These are phyloP conservation scores for Arge pagana DNA, from an alignment of 2,888 invertebrate species.

Conservation along the genomic window DNA sequence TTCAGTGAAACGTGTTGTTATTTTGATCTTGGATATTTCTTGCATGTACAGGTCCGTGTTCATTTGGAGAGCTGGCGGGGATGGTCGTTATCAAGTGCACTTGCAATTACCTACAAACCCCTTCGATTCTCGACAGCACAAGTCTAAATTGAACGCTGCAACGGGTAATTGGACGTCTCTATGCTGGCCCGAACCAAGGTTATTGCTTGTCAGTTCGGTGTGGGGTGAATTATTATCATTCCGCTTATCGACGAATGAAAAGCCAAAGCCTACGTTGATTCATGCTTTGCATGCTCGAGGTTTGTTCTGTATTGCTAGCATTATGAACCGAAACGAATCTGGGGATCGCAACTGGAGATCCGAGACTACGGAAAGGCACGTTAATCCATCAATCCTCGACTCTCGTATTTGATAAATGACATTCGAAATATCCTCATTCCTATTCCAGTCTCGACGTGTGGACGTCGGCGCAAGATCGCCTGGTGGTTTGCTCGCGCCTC, in stretches of 20 bases:
- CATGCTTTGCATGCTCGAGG: slow-evolving; percentile 57
- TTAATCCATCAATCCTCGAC: neutral
- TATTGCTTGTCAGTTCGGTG: slow-evolving; percentile 63
- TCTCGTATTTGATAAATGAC: neutral
- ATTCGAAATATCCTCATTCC: no score
- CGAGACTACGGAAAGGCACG: neutral
- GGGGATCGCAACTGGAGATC: slow-evolving; percentile 32
- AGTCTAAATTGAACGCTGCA: slow-evolving; percentile 37
- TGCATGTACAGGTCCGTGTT: slow-evolving; percentile 62
- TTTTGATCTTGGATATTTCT: slow-evolving; percentile 10
- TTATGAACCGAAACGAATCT: slow-evolving; percentile 45
- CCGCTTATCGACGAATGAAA: slow-evolving; percentile 59
- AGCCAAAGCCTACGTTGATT: slow-evolving; percentile 37
- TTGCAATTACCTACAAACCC: slow-evolving; percentile 45
- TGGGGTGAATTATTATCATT: slow-evolving; percentile 68
- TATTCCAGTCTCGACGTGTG: slow-evolving; percentile 59
- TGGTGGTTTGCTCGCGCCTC: slow-evolving; percentile 61
- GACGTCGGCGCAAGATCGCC: slow-evolving; percentile 68
- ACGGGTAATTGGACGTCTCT: slow-evolving; percentile 60
- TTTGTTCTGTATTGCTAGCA: slow-evolving; percentile 66
- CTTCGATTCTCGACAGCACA: slow-evolving; percentile 49
- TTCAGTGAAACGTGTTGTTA: no score
- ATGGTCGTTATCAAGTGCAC: slow-evolving; percentile 60
- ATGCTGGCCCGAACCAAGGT: slow-evolving; percentile 66
- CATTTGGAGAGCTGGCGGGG: slow-evolving; percentile 70